A percentile compares a stretch with the other conserved stretches of the same genome.
phyloP scores from a whole-genome alignment of 2,888 invertebrate genomes.

The Polymixis lichenea region DNA sequence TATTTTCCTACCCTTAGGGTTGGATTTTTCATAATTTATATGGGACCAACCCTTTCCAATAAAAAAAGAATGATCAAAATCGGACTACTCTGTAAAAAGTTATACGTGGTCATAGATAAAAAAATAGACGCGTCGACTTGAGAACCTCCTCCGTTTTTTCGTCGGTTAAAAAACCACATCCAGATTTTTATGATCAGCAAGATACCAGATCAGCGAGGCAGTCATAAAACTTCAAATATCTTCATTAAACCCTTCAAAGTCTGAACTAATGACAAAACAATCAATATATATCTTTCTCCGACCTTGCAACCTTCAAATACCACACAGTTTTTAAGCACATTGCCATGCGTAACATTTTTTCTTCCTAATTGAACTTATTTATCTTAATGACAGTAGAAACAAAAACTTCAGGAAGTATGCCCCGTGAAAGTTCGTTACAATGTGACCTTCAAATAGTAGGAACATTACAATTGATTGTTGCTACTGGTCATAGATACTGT shows the following conservation, averaged over 20 bases:
- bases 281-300: constrained; percentile 35
- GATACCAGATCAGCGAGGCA: neutral
- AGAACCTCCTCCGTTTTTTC: no score
- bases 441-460: constrained; percentile 63
- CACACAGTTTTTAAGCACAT: constrained; percentile 28
- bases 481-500: constrained; percentile 25
- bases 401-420: constrained; percentile 71
- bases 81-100: no score
- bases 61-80: no score
- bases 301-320: constrained; percentile 45
- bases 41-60: no score
- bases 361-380: constrained; percentile 52
- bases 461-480: constrained; percentile 48
- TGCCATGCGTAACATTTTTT: constrained; percentile 45
- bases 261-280: constrained; percentile 9
- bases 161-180: neutral
- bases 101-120: no score
- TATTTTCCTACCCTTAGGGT: no score
- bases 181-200: neutral
- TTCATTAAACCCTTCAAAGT: constrained; percentile 27
- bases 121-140: no score
- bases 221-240: neutral
- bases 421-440: constrained; percentile 69
- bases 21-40: no score
- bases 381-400: constrained; percentile 60